Evolutionary conservation across 30 jellyfish, hydroid and myxozoan genomes (phyloP).

Genomic region (Turritopsis dohrnii): DNA sequence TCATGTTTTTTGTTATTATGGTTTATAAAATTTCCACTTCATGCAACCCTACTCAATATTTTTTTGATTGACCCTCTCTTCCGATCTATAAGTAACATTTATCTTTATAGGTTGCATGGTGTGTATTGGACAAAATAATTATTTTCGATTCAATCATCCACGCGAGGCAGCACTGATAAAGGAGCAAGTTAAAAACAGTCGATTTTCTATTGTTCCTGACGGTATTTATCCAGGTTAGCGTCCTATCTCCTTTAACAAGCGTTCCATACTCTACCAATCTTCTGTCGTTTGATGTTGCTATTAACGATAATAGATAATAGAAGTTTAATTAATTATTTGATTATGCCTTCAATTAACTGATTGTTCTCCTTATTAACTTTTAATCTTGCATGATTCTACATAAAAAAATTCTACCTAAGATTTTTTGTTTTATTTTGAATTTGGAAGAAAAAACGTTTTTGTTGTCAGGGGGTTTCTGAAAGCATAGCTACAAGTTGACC

Average conservation of each 20-base stretch:
- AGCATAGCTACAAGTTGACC: not conserved
- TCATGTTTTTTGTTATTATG: not conserved
- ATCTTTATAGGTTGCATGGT: constrained; percentile 75
- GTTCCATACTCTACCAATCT: not conserved
- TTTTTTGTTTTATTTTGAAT: too few relatives aligned
- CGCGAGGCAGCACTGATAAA: constrained; percentile 85
- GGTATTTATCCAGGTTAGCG: constrained; percentile 80
- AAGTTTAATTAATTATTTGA: too few relatives aligned
- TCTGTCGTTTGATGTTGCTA: not conserved
- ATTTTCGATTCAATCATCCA: constrained; percentile 92
- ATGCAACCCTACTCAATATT: not conserved
- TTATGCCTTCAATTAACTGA: not conserved
- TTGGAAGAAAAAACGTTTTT: not conserved
- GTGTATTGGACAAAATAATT: constrained; percentile 85
- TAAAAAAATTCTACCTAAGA: not conserved
- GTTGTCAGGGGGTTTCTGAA: not conserved
- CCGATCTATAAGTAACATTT: not conserved
- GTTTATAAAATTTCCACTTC: not conserved
- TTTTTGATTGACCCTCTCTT: not conserved
- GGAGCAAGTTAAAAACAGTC: constrained; percentile 48
- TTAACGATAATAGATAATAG: not conserved
- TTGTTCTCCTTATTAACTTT: not conserved
- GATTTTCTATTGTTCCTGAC: constrained; percentile 97
- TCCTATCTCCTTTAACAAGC: not conserved
- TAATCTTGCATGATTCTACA: not conserved